Evolutionary conservation across 2,113 vertebrate genomes (phyloP).

Genomic region (Mesocricetus auratus): DNA sequence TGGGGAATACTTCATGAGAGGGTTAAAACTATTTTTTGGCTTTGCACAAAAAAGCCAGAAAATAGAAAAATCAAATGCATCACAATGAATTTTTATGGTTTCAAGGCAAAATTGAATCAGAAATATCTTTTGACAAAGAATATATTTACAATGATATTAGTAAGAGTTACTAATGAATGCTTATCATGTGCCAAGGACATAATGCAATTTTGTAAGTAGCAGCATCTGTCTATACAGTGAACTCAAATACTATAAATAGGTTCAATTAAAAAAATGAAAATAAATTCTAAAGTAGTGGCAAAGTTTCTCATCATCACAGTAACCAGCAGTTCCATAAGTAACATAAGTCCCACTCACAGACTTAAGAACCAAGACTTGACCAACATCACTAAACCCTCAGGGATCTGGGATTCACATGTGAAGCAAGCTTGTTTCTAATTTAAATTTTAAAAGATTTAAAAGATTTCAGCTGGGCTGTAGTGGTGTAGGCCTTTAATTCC

Average conservation of each 20-base stretch:
- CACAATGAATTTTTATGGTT: slow-evolving; percentile 57
- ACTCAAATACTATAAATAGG: neutral
- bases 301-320: neutral
- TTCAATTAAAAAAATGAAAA: slow-evolving; percentile 14
- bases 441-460: no score
- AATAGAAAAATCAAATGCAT: slow-evolving; percentile 15
- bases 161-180: neutral
- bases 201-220: neutral
- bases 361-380: neutral
- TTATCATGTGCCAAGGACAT: neutral
- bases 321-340: neutral
- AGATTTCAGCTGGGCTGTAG: no score
- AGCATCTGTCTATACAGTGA: neutral
- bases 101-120: slow-evolving; percentile 18
- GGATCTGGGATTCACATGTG: no score
- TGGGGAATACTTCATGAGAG: neutral
- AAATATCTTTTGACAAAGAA: slow-evolving; percentile 60
- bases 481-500: no score
- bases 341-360: neutral
- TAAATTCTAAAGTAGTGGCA: neutral
- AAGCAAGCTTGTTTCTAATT: no score
- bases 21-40: neutral
- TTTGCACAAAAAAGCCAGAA: slow-evolving; percentile 41
- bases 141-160: slow-evolving; percentile 1
- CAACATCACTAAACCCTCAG: neutral